These are phyloP conservation scores for Rhagoletis zephyria DNA, from an alignment of 1,140 invertebrate genomes.

Conservation along the genomic window DNA sequence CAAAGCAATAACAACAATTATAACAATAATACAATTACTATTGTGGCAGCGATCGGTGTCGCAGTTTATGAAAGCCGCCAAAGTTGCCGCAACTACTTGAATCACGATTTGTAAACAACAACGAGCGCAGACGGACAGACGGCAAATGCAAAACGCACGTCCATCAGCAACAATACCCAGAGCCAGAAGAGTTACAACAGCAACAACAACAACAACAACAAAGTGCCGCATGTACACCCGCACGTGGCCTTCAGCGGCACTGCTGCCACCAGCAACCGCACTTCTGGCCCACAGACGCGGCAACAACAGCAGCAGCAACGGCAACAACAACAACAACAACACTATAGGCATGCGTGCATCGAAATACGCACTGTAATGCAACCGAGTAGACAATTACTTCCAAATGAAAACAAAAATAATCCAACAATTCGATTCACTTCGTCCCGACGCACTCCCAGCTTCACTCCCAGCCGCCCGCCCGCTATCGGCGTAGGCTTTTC, in stretches of 20 bases:
- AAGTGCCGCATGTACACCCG: background rate
- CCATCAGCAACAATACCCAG: slow-evolving; percentile 8
- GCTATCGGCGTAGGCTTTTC: background rate
- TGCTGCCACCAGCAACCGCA: slow-evolving; percentile 60
- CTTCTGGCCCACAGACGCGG: background rate
- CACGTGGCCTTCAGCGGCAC: slow-evolving; percentile 6
- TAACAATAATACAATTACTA: background rate
- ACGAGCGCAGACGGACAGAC: slow-evolving; percentile 50
- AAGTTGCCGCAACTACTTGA: slow-evolving; percentile 63
- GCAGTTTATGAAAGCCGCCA: slow-evolving; percentile 24
- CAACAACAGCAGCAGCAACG: slow-evolving; percentile 6
- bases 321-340: slow-evolving; percentile 28
- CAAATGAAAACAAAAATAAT: slow-evolving; percentile 10
- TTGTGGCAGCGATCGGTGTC: background rate
- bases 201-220: background rate
- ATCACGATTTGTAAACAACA: slow-evolving; percentile 71
- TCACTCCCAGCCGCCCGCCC: background rate
- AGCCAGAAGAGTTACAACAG: too few relatives aligned
- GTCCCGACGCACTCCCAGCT: background rate
- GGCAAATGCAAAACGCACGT: background rate
- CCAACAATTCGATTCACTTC: background rate
- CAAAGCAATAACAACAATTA: slow-evolving; percentile 40
- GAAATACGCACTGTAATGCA: background rate
- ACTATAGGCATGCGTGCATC: background rate
- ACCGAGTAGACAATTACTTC: slow-evolving; percentile 11